phyloP scores from a whole-genome alignment of 2,888 invertebrate species.

The Drosophila falleni region DNA sequence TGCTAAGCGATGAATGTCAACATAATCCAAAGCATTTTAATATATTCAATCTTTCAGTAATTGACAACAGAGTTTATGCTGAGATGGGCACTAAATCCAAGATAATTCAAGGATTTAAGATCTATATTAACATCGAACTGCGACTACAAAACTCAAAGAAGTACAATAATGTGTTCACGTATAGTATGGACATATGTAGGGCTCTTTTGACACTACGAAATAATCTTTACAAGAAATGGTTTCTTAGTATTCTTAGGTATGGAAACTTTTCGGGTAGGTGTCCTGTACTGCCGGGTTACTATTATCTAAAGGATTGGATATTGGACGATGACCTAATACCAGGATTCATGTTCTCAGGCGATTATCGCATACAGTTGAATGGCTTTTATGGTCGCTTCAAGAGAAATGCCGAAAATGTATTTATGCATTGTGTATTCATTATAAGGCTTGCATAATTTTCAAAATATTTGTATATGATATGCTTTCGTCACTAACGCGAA shows the following conservation, averaged over 20 bases:
- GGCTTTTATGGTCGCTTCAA: constrained; percentile 31
- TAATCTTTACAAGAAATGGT: constrained; percentile 22
- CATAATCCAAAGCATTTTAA: constrained; percentile 22
- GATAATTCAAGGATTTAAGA: constrained; percentile 14
- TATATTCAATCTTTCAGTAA: constrained; percentile 16
- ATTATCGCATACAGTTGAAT: constrained; percentile 41
- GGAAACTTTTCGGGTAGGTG: constrained; percentile 59
- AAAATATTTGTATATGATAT: too few relatives aligned
- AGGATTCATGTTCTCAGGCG: constrained; percentile 41
- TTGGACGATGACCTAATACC: constrained; percentile 49
- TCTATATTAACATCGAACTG: constrained; percentile 10
- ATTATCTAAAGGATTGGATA: constrained; percentile 43
- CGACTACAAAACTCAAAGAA: constrained; percentile 10
- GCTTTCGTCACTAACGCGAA: too few relatives aligned
- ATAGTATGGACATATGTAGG: constrained; percentile 25
- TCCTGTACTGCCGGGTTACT: constrained; percentile 49
- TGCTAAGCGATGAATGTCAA: constrained; percentile 5
- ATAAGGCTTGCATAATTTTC: constrained; percentile 3
- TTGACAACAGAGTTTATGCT: constrained; percentile 12
- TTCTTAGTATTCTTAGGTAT: constrained; percentile 31
- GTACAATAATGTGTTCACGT: constrained; percentile 21
- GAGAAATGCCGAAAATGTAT: constrained; percentile 1
- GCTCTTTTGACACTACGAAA: constrained; percentile 11
- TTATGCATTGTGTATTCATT: constrained; percentile 14
- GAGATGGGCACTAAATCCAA: constrained; percentile 17